A percentile compares a stretch with the other conserved stretches of the same genome.
phyloP scores from a whole-genome alignment of 2,888 invertebrate species.

The Hypolimnas misippus region DNA sequence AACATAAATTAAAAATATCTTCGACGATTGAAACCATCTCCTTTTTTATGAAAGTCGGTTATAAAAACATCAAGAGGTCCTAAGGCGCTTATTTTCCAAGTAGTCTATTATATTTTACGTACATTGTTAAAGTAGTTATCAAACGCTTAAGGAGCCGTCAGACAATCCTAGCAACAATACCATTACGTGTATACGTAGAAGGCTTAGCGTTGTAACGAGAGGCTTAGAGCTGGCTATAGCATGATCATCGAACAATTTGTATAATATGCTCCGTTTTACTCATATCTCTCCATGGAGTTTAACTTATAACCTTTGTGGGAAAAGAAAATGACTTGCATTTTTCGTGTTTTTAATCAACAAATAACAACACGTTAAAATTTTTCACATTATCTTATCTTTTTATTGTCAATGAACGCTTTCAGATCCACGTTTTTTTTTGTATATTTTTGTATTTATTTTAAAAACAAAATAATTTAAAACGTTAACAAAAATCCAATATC shows the following conservation, averaged over 20 bases:
- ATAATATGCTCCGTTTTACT: slow-evolving; percentile 2
- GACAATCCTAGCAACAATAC: slow-evolving; percentile 11
- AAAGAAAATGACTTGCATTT: too few relatives aligned
- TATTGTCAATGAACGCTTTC: too few relatives aligned
- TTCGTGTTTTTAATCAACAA: too few relatives aligned
- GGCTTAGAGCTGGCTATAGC: slow-evolving; percentile 4
- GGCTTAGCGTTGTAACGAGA: slow-evolving; percentile 9
- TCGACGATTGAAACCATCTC: too few relatives aligned
- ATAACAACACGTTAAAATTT: too few relatives aligned
- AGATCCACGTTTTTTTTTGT: too few relatives aligned
- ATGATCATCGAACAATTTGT: background rate
- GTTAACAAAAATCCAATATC: too few relatives aligned
- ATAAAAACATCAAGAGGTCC: background rate
- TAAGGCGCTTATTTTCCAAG: slow-evolving; percentile 5
- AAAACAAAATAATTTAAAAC: too few relatives aligned
- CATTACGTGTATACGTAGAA: slow-evolving; percentile 7
- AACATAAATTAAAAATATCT: too few relatives aligned
- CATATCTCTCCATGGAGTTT: background rate
- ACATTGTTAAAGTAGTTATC: slow-evolving; percentile 3
- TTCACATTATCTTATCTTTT: too few relatives aligned
- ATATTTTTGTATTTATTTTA: too few relatives aligned
- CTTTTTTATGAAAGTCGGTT: too few relatives aligned
- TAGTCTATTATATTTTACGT: slow-evolving; percentile 3
- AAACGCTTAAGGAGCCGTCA: slow-evolving; percentile 10
- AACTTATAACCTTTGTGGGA: background rate